phyloP scores from a whole-genome alignment of 2,113 vertebrate species.

The Psittacara wagleri region DNA sequence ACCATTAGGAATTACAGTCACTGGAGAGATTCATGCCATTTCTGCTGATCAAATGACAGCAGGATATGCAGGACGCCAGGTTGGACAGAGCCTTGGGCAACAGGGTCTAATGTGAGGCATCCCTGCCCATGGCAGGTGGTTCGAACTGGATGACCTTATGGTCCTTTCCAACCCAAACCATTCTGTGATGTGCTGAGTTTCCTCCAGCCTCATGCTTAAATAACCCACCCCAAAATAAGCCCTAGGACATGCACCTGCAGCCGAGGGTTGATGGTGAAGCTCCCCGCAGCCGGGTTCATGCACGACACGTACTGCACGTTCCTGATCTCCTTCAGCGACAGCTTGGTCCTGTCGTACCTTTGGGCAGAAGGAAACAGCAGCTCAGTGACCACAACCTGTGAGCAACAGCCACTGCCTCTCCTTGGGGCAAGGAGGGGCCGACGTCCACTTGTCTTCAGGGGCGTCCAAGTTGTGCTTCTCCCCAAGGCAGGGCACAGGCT shows the following conservation, averaged over 20 bases:
- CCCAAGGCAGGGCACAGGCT: background rate
- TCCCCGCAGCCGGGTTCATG: slow-evolving; percentile 94
- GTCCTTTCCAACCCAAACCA: background rate
- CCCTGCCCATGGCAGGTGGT: background rate
- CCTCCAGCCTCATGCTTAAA: background rate
- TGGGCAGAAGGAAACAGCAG: background rate
- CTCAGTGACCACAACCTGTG: background rate
- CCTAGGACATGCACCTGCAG: slow-evolving; percentile 83
- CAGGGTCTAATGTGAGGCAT: background rate
- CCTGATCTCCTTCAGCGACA: slow-evolving; percentile 89
- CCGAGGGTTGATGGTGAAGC: slow-evolving; percentile 95
- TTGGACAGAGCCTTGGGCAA: background rate
- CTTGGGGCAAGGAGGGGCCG: background rate
- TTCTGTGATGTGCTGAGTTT: background rate
- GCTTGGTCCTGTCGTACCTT: slow-evolving; percentile 93
- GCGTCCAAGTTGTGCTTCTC: background rate
- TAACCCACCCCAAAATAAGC: background rate
- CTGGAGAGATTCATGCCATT: background rate
- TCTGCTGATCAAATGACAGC: background rate
- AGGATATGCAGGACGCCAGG: background rate
- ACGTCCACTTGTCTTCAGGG: accelerated
- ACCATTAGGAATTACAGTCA: background rate
- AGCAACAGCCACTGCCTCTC: background rate
- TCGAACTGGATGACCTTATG: background rate
- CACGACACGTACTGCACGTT: slow-evolving; percentile 93